Conservation (phyloP, 1,140 invertebrate species). For the Sogatella furcifera region DNA sequence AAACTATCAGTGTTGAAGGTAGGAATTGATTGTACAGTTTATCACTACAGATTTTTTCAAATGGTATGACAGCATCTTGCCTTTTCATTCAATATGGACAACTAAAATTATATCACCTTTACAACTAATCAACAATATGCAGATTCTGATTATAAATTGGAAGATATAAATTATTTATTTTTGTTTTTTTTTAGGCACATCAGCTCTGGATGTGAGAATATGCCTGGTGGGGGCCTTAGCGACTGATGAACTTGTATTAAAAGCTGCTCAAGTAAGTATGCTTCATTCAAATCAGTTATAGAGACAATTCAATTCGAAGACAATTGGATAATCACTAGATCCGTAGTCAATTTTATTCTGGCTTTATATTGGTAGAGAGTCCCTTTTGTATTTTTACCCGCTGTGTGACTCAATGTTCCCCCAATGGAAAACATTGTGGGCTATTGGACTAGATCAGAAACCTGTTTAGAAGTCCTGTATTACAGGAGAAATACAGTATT, state of each 20-base stretch:
- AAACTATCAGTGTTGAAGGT: no score
- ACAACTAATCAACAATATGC: no score
- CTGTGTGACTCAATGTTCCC: neutral
- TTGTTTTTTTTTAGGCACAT: neutral
- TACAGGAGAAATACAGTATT: no score
- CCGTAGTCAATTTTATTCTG: neutral
- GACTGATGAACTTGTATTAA: constrained; percentile 9
- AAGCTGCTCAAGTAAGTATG: constrained; percentile 13
- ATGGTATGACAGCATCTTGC: no score
- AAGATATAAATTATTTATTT: neutral
- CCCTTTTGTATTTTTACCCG: neutral
- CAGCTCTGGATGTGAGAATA: neutral
- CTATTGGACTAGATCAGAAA: neutral
- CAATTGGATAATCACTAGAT: neutral
- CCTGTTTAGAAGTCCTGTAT: neutral
- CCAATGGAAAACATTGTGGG: neutral
- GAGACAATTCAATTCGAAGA: neutral
- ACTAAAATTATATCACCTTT: no score
- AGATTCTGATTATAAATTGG: no score
- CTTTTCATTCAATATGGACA: no score
- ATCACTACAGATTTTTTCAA: no score
- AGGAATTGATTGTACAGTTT: no score
- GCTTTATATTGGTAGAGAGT: neutral
- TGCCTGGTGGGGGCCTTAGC: constrained; percentile 12
- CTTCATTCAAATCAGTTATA: neutral